phyloP scores from a whole-genome alignment of 2,113 vertebrate genomes.

The Colinus virginianus region DNA sequence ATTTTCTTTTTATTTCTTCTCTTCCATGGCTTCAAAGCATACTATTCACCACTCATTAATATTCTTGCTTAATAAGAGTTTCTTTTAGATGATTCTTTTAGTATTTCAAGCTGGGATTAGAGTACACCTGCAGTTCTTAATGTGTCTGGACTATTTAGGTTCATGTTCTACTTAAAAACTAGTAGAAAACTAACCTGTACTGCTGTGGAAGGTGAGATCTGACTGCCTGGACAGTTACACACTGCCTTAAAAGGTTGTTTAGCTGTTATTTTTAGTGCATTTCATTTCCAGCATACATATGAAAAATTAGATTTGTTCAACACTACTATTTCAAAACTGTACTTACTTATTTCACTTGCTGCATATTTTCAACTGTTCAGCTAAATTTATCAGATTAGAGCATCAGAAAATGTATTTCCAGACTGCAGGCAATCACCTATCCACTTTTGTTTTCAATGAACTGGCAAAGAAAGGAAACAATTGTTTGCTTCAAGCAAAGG shows the following conservation, averaged over 20 bases:
- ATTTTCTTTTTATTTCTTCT: neutral
- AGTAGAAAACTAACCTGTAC: neutral
- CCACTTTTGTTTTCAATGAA: neutral
- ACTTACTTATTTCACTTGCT: neutral
- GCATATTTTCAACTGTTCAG: neutral
- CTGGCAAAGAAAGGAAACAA: neutral
- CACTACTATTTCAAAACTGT: neutral
- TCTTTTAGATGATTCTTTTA: constrained; percentile 3
- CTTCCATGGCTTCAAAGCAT: neutral
- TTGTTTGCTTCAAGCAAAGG: neutral
- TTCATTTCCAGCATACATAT: neutral
- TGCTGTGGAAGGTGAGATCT: neutral
- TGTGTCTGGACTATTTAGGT: neutral
- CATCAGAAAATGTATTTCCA: neutral
- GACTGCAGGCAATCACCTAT: neutral
- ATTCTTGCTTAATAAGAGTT: neutral
- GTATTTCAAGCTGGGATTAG: neutral
- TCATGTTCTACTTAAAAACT: neutral
- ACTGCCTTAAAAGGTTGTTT: neutral
- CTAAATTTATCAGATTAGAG: neutral
- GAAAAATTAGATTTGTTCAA: neutral
- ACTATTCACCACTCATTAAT: neutral
- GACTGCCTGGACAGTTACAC: neutral
- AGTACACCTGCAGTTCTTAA: neutral
- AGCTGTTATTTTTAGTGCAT: neutral